Base-by-base conservation (phyloP, 1,140 invertebrate species). In the Galendromus occidentalis region DNA sequence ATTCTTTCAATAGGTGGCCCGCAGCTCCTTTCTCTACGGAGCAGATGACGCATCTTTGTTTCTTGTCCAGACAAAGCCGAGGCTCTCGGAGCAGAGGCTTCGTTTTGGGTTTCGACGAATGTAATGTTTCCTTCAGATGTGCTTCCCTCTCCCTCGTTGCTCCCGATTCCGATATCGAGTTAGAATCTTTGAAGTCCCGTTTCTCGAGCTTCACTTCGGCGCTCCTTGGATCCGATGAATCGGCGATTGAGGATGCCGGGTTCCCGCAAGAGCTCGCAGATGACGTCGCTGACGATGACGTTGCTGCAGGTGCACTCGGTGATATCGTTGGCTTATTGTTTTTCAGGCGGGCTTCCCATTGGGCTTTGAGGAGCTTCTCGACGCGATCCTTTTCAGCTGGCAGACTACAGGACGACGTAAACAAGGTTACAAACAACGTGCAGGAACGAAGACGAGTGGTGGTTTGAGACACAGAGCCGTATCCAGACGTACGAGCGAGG, bases 341-440 rank as follows among this genome's bases (percentile, higher is more conserved):
- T 29, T 59, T 59, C 22, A 59, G 33, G 17, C 51, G 51, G 33
- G 22, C 51, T 33, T 59, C 51, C 51, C 51, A 59, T 59, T 59
- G 51, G 17, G 51, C 51, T 59, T 59, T 59, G 25, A 59, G 33
- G 25, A 59, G 51, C 51, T 59, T 59, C 22, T 59, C 51, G 22
- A 59, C 51, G 12, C 51, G 51, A 33, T 59, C 51, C 51, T 59
- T 59, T 59, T 59, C 51, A 17, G 51, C 25, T 6, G 51, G 25
- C 51, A 59, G 33, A 59, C 51, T 59, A 33, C 33, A 59, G 33
- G 18, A 33, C 17, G 51, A 25, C 22, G 9, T 17, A 22, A 59
- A 29, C 22, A 25, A 25, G 4, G 33, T 25, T 29, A 59, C 25
- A 14, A 17, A 59, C 14, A 59, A 25, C 18, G 28, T 47, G 28